Percentiles rank a stretch among this genome's conserved stretches.
phyloP scores from a whole-genome alignment of 2,113 vertebrate species.

The Asarcornis scutulata region DNA sequence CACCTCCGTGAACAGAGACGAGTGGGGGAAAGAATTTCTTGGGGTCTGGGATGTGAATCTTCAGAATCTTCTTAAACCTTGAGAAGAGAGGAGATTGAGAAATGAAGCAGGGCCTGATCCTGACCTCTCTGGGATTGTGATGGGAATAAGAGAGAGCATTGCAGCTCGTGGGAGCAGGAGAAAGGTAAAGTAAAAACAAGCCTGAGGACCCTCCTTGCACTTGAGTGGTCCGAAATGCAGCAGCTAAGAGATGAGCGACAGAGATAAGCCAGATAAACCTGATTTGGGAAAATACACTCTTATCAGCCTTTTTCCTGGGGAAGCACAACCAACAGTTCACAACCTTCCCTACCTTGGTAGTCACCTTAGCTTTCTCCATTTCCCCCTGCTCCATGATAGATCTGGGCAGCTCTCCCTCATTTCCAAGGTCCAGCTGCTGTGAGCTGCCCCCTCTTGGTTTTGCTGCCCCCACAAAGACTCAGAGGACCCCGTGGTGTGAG shows the following conservation, averaged over 20 bases:
- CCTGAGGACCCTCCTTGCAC: not conserved
- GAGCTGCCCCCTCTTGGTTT: not conserved
- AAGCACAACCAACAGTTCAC: not conserved
- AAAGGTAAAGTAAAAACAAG: not conserved
- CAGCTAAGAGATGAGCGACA: not conserved
- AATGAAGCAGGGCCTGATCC: not conserved
- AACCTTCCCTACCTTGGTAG: not conserved
- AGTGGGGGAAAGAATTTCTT: conserved; percentile 76
- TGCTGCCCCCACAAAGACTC: not conserved
- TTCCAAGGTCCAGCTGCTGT: not conserved
- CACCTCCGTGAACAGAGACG: conserved; percentile 64
- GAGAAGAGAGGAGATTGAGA: not conserved
- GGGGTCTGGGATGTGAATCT: conserved; percentile 74
- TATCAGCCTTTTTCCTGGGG: not conserved
- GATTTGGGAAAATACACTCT: not conserved
- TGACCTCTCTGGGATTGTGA: not conserved
- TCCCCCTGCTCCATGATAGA: not conserved
- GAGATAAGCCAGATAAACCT: not conserved
- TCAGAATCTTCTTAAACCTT: conserved; percentile 77
- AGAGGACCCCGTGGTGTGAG: not conserved
- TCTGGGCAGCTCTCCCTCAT: not conserved
- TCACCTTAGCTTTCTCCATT: not conserved
- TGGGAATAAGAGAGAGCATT: not conserved
- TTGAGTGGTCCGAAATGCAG: not conserved
- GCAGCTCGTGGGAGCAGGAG: not conserved